Evolutionary conservation across 2,797 vertebrate genomes (phyloP).

Genomic region (Thripadectes ignobilis): DNA sequence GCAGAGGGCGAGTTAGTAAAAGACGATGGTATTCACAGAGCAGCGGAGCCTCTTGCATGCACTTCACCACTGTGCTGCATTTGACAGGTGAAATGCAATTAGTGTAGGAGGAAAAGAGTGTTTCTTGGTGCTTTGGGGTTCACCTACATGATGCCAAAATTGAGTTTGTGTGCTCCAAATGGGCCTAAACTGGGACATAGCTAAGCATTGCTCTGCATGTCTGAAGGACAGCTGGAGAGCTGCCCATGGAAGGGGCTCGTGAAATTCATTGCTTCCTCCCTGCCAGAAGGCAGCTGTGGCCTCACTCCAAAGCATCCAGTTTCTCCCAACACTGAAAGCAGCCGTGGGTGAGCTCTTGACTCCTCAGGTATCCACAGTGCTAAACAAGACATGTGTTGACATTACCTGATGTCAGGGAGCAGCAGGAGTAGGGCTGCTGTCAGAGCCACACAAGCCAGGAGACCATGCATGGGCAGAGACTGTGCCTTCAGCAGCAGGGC

Average conservation of each 20-base stretch:
- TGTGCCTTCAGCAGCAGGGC: background rate
- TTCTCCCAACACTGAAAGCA: background rate
- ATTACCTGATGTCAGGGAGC: background rate
- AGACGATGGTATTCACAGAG: background rate
- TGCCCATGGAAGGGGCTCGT: background rate
- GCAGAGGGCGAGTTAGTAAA: background rate
- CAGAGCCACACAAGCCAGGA: background rate
- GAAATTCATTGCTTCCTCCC: background rate
- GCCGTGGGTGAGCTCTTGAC: background rate
- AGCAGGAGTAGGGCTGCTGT: background rate
- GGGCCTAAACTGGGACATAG: background rate
- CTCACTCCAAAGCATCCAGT: background rate
- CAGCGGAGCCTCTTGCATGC: background rate
- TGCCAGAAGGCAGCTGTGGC: background rate
- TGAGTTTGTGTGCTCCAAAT: background rate
- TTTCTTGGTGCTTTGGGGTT: background rate
- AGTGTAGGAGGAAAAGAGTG: background rate
- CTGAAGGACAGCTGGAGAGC: background rate
- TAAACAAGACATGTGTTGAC: background rate
- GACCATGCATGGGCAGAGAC: background rate
- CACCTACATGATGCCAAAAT: background rate
- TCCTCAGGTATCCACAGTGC: background rate
- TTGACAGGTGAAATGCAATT: background rate
- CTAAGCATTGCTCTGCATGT: background rate
- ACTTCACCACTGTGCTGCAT: background rate